Percentiles rank a stretch among this genome's conserved stretches.
phyloP scores from a whole-genome alignment of 2,113 vertebrate genomes.

The Toxotes jaculatrix region DNA sequence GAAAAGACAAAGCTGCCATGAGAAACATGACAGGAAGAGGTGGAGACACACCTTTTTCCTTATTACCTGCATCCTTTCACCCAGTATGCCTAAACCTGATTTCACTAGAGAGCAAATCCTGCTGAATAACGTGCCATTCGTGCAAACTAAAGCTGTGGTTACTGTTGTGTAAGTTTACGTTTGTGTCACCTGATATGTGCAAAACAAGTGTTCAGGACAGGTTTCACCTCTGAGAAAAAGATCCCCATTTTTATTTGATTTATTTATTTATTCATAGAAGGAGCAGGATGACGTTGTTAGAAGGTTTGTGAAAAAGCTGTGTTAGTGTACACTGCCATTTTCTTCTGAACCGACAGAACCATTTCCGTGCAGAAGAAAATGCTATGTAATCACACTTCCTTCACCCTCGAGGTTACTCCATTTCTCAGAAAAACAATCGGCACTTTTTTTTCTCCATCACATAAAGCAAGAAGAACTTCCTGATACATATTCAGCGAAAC shows the following conservation, averaged over 20 bases:
- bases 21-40: background rate
- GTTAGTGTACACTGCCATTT: background rate
- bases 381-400: slow-evolving; percentile 53
- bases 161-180: background rate
- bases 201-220: background rate
- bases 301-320: background rate
- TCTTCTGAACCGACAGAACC: background rate
- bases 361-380: slow-evolving; percentile 1
- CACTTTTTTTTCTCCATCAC: background rate
- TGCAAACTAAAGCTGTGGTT: background rate
- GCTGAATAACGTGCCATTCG: background rate
- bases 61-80: background rate
- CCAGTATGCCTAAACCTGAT: background rate
- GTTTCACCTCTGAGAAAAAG: no score
- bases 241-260: background rate
- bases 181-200: background rate
- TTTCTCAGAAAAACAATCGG: slow-evolving; percentile 25
- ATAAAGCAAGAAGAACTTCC: background rate
- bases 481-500: background rate
- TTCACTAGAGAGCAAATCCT: background rate
- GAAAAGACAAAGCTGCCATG: background rate
- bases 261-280: slow-evolving; percentile 9
- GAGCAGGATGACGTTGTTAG: background rate
- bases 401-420: background rate
- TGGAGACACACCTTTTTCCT: background rate